These are phyloP conservation scores for Linnaemya tessellans DNA, from an alignment of 2,888 invertebrate species.

Conservation along the genomic window DNA sequence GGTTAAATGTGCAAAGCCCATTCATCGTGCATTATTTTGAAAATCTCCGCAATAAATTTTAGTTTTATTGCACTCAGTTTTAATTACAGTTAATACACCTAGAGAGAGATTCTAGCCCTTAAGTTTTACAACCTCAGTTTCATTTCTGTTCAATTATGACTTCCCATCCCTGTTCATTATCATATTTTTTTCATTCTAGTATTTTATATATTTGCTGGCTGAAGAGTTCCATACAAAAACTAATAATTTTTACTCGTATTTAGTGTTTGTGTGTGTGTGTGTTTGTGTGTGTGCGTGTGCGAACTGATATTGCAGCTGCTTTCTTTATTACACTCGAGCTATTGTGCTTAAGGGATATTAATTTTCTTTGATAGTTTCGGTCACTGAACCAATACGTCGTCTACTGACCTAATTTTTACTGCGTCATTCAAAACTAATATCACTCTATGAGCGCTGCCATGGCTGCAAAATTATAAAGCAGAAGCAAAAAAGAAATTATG, in stretches of 20 bases:
- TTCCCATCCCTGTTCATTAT: conserved; percentile 61
- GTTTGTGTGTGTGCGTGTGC: neutral
- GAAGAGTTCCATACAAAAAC: conserved; percentile 33
- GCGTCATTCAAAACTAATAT: conserved; percentile 72
- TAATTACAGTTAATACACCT: too few species aligned
- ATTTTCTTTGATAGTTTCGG: conserved; percentile 72
- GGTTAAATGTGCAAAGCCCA: too few species aligned
- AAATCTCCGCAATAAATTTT: neutral
- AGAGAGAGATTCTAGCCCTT: too few species aligned
- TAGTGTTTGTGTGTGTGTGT: neutral
- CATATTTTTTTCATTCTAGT: conserved; percentile 33
- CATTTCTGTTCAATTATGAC: neutral
- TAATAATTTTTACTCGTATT: conserved; percentile 4
- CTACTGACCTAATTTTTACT: conserved; percentile 71
- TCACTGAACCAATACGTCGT: conserved; percentile 72
- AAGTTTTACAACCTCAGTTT: neutral
- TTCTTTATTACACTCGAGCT: conserved; percentile 65
- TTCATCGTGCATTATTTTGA: neutral
- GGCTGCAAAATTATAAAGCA: conserved; percentile 24
- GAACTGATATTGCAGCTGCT: conserved; percentile 49
- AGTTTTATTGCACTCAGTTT: too few species aligned
- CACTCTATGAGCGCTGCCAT: conserved; percentile 35
- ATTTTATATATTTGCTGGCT: conserved; percentile 12
- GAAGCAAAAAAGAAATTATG: conserved; percentile 53
- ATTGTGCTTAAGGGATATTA: conserved; percentile 72